Conservation (phyloP, 2,888 invertebrate species). For the Meandrusa payeni region DNA sequence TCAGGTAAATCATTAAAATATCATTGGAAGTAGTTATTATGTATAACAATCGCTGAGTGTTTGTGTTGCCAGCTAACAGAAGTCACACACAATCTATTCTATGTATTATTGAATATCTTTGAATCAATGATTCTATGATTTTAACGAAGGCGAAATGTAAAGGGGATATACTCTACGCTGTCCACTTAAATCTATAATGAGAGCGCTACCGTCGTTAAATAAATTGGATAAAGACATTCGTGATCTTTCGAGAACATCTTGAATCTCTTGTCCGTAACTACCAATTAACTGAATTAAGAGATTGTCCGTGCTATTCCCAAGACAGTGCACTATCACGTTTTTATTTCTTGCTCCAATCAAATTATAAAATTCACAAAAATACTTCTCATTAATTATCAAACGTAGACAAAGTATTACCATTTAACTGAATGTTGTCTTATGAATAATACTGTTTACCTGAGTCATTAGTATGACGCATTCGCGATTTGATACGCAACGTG, state of each 20-base stretch:
- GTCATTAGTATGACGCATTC: too few relatives aligned
- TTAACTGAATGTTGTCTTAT: too few relatives aligned
- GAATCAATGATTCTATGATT: neutral
- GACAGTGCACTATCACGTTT: constrained; percentile 43
- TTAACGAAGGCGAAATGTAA: constrained; percentile 12
- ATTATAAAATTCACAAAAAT: constrained; percentile 9
- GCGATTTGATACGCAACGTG: too few relatives aligned
- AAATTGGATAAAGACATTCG: constrained; percentile 80
- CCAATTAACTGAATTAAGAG: constrained; percentile 80
- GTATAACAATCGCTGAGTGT: too few relatives aligned
- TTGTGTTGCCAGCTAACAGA: too few relatives aligned
- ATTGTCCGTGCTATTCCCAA: constrained; percentile 71
- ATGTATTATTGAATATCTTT: too few relatives aligned
- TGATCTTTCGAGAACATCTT: constrained; percentile 78
- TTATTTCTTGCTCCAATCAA: constrained; percentile 38
- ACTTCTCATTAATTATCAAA: constrained; percentile 3
- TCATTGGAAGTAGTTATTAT: too few relatives aligned
- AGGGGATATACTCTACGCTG: constrained; percentile 26
- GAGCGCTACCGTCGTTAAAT: constrained; percentile 76
- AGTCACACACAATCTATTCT: too few relatives aligned
- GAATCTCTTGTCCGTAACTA: constrained; percentile 73
- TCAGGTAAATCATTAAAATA: too few relatives aligned
- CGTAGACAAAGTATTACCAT: too few relatives aligned
- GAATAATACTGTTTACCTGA: too few relatives aligned
- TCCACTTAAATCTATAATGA: constrained; percentile 73